These are phyloP conservation scores for Proteles cristata DNA, from an alignment of 2,113 vertebrate genomes.

Conservation along the genomic window DNA sequence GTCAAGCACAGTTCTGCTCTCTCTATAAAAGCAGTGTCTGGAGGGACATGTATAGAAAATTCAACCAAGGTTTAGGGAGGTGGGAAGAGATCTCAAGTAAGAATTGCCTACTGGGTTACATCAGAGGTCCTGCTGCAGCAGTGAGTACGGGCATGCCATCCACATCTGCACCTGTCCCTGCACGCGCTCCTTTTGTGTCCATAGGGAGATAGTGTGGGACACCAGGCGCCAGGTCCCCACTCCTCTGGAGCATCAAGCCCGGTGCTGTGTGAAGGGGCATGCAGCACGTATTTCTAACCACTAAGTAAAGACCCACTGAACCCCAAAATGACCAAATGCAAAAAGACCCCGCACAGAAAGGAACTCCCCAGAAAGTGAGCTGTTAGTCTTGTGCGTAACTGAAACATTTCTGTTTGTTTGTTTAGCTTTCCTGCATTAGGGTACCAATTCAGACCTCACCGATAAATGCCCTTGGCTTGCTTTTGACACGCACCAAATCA, in stretches of 20 bases:
- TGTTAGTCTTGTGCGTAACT: not conserved
- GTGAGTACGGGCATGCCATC: rapidly evolving
- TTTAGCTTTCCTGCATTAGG: not conserved
- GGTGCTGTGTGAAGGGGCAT: not conserved
- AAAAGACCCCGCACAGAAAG: not conserved
- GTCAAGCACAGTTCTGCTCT: not conserved
- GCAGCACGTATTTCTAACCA: rapidly evolving
- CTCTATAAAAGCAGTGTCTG: not conserved
- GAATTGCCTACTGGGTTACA: not conserved
- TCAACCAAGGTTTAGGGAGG: not conserved
- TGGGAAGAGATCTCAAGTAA: not conserved
- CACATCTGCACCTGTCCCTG: not conserved
- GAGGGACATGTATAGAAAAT: not conserved
- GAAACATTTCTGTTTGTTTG: not conserved
- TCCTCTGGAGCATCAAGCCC: not conserved
- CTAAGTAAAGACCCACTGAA: not conserved
- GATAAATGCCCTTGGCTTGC: not conserved
- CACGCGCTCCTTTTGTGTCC: not conserved
- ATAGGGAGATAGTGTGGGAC: not conserved
- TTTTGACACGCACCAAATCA: not conserved
- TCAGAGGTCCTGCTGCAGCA: not conserved
- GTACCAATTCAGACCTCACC: not conserved
- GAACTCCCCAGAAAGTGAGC: not conserved
- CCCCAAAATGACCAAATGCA: not conserved
- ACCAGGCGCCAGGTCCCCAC: rapidly evolving